These are phyloP conservation scores for Torymus auratus DNA, from an alignment of 2,888 invertebrate genomes.

Conservation along the genomic window DNA sequence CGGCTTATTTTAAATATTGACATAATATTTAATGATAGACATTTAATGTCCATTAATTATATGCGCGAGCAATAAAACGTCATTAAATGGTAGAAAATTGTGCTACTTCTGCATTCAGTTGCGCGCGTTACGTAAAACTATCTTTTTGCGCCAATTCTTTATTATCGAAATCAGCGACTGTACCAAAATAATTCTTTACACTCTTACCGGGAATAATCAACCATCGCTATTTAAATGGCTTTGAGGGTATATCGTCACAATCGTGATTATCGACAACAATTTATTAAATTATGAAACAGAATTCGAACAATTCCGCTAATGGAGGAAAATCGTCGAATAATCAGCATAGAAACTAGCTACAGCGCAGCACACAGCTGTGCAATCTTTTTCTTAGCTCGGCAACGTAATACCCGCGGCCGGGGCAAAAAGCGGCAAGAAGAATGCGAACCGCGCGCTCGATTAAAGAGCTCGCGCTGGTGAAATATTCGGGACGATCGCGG, in stretches of 20 bases:
- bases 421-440: background rate
- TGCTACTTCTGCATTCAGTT: too few relatives aligned
- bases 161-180: too few relatives aligned
- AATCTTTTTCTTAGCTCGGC: background rate
- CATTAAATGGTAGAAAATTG: too few relatives aligned
- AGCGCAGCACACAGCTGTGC: background rate
- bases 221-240: too few relatives aligned
- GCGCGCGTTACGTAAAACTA: too few relatives aligned
- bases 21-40: background rate
- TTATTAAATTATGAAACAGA: too few relatives aligned
- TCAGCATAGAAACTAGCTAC: conserved; percentile 6
- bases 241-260: too few relatives aligned
- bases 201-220: too few relatives aligned
- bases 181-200: too few relatives aligned
- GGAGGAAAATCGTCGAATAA: conserved; percentile 10
- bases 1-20: background rate
- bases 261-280: too few relatives aligned
- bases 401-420: background rate
- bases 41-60: background rate
- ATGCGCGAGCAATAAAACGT: background rate
- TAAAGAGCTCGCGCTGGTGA: conserved; percentile 12
- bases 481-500: conserved; percentile 32
- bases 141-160: too few relatives aligned
- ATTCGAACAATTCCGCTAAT: conserved; percentile 22
- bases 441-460: conserved; percentile 28